Conservation (phyloP, 2,888 invertebrate species). For the Empis stercorea region DNA sequence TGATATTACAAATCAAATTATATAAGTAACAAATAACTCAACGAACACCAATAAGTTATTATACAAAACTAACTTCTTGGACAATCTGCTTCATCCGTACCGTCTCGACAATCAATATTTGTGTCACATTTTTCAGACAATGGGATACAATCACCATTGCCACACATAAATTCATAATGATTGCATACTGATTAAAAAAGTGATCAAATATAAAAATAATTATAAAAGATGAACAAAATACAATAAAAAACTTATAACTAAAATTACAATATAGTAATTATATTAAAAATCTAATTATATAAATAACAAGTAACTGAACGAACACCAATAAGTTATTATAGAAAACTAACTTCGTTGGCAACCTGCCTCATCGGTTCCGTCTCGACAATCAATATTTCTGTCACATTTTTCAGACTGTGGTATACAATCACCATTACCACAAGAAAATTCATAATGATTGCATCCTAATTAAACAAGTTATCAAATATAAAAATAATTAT, state of each 20-base stretch:
- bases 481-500: background rate
- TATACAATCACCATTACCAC: constrained; percentile 47
- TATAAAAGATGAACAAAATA: no score
- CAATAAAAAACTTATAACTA: no score
- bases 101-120: constrained; percentile 45
- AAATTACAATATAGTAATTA: no score
- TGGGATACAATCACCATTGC: constrained; percentile 45
- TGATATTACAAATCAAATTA: background rate
- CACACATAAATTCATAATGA: constrained; percentile 47
- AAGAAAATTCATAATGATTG: constrained; percentile 41
- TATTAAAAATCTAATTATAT: no score
- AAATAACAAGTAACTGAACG: background rate
- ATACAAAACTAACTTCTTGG: background rate
- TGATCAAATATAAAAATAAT: no score
- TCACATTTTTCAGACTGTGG: constrained; percentile 41
- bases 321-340: no score
- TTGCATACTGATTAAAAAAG: background rate
- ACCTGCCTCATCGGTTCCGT: constrained; percentile 49
- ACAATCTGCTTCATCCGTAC: constrained; percentile 43
- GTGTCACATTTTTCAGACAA: constrained; percentile 45
- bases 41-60: background rate
- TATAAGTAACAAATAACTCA: background rate
- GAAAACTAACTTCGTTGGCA: constrained; percentile 20
- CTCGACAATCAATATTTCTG: constrained; percentile 41
- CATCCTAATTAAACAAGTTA: background rate